Evolutionary conservation across 2,888 invertebrate species (phyloP), one percentile per base, ranked within the genome.

Genomic region (Pseudeuparius sepicola): DNA sequence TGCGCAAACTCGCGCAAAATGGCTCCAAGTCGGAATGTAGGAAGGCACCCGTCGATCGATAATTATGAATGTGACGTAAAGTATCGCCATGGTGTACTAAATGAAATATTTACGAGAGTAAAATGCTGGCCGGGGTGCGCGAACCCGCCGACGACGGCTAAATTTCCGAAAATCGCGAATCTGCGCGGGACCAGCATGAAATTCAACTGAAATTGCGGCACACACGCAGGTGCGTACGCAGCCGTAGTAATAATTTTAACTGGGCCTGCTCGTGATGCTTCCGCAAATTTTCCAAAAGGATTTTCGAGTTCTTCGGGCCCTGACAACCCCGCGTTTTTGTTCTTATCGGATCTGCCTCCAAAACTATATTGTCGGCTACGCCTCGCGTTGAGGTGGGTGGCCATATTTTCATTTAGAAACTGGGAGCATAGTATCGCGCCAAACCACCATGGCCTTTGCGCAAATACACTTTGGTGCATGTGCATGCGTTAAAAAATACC

Each of bases 201-300:
- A 60, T 62, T 59, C 54, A 58, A 56, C 56, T 63, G 60, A 62
- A 62, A 60, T 57, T 57, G 53, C 50, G 52, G 57, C 62, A 67
- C 66, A 68, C 80, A 84, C 84, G 83, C 84, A 88, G 85, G 87
- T 87, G 86, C 87, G 86, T 86, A 88, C 87, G 88, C 88, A 88
- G 87, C 75, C 85, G 84, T 84, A 81, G 75, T 78, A 77, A 73
- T 74, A 73, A 73, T 75, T 73, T 78, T 74, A 75, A 82, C 83
- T 84, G 84, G 75, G 84, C 81, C 77, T 85, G 85, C 84, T 82
- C 85, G n/a, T n/a, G n/a, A n/a, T n/a, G n/a, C n/a, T n/a, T n/a
- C n/a, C n/a, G n/a, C 73, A 56, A 83, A 83, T 83, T 81, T 83
- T n/a, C n/a, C n/a, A n/a, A n/a, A n/a, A n/a, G n/a, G n/a, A n/a